Evolutionary conservation across 37 sponge, comb jelly and placozoan species (phyloP).

Genomic region (Trichoplax adhaerens): DNA sequence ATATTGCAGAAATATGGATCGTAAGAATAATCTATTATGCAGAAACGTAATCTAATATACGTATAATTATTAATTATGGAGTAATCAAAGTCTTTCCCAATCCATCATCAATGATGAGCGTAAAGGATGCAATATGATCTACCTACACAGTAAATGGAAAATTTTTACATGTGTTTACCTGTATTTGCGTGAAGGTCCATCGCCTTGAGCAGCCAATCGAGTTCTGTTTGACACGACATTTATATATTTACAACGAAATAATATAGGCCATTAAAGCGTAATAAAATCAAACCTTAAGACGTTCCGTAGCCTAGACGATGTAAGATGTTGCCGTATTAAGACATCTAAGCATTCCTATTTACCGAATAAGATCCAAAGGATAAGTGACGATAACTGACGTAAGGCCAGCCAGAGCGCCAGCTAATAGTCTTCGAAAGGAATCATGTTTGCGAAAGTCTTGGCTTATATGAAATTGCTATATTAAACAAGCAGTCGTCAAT

Average conservation of each 20-base stretch:
- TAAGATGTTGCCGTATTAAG: background rate
- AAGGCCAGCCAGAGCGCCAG: slow-evolving; percentile 48
- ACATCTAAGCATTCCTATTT: background rate
- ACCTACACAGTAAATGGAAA: background rate
- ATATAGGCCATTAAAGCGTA: background rate
- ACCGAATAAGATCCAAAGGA: slow-evolving; percentile 45
- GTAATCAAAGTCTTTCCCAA: no score
- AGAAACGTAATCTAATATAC: background rate
- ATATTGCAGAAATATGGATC: background rate
- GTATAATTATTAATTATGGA: background rate
- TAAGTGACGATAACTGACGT: slow-evolving; percentile 37
- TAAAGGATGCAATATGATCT: no score
- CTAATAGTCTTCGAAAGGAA: slow-evolving; percentile 24
- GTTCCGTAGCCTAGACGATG: background rate
- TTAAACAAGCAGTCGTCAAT: background rate
- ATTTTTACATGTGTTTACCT: slow-evolving; percentile 3
- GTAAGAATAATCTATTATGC: background rate
- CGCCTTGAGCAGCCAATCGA: slow-evolving; percentile 39
- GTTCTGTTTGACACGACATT: slow-evolving; percentile 10
- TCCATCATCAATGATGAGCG: no score
- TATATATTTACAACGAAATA: background rate
- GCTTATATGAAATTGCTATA: slow-evolving; percentile 28
- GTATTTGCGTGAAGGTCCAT: slow-evolving; percentile 22
- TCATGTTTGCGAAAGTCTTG: slow-evolving; percentile 14
- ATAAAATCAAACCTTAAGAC: no score